Conservation (phyloP, 2,113 vertebrate species). For the Aplodontia rufa region DNA sequence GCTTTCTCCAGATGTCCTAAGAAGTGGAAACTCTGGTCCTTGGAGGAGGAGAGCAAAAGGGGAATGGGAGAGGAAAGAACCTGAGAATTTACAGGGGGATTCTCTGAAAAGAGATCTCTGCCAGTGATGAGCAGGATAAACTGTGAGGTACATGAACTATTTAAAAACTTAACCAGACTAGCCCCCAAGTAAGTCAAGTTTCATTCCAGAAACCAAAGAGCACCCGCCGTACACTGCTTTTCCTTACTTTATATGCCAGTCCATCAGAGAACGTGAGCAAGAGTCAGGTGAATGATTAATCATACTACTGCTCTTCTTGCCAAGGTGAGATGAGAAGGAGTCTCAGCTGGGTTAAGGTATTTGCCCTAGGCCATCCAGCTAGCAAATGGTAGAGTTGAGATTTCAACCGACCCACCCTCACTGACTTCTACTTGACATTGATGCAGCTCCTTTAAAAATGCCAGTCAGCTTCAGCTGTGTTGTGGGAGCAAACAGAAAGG, state of each 20-base stretch:
- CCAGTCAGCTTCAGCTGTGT: background rate
- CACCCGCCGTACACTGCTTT: background rate
- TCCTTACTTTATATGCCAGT: background rate
- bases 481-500: background rate
- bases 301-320: background rate
- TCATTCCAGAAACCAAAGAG: slow-evolving; percentile 1
- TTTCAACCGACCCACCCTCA: background rate
- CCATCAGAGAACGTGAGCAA: background rate
- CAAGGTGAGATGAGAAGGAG: background rate
- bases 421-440: background rate
- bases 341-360: background rate
- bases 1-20: slow-evolving; percentile 15
- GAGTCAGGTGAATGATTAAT: background rate
- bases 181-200: background rate
- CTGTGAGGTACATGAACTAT: background rate
- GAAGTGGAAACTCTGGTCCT: slow-evolving; percentile 24
- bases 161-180: background rate
- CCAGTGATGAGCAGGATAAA: background rate
- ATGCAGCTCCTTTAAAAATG: background rate
- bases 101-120: slow-evolving; percentile 58
- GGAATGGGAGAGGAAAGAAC: slow-evolving; percentile 49
- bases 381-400: background rate
- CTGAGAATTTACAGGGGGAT: slow-evolving; percentile 56
- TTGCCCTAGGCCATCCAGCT: background rate
- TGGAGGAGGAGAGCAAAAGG: slow-evolving; percentile 28